A percentile compares a stretch with the other conserved stretches of the same genome.
These are phyloP conservation scores for Scaptomyza tumidula DNA, from an alignment of 2,888 invertebrate species.

Conservation along the genomic window DNA sequence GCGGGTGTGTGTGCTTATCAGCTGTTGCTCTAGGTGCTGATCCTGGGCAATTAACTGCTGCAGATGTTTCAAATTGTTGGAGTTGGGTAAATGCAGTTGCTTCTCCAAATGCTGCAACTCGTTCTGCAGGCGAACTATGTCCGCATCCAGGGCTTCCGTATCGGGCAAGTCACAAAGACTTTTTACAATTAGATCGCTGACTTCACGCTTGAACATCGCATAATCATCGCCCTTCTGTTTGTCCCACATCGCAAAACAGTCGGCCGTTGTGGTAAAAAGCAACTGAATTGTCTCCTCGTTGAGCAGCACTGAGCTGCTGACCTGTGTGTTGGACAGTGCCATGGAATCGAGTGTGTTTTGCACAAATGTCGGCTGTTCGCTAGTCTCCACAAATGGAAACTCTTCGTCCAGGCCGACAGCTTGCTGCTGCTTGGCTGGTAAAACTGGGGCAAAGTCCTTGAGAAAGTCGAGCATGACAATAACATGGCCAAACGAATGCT, in stretches of 20 bases:
- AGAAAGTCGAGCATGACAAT: slow-evolving; percentile 81
- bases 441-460: slow-evolving; percentile 74
- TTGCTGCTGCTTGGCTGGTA: slow-evolving; percentile 15
- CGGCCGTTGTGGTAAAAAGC: slow-evolving; percentile 65
- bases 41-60: slow-evolving; percentile 30
- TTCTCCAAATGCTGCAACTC: slow-evolving; percentile 50
- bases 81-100: slow-evolving; percentile 42
- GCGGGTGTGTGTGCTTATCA: slow-evolving; percentile 33
- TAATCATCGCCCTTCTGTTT: slow-evolving; percentile 75
- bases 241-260: slow-evolving; percentile 80
- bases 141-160: slow-evolving; percentile 54
- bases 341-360: slow-evolving; percentile 49
- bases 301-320: slow-evolving; percentile 33
- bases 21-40: slow-evolving; percentile 58
- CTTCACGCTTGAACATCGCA: slow-evolving; percentile 56
- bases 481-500: slow-evolving; percentile 82
- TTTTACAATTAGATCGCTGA: slow-evolving; percentile 68
- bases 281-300: slow-evolving; percentile 71
- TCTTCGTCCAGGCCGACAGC: slow-evolving; percentile 31
- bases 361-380: slow-evolving; percentile 53
- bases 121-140: slow-evolving; percentile 50
- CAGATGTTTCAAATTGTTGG: slow-evolving; percentile 51
- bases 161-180: slow-evolving; percentile 59
- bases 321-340: slow-evolving; percentile 45
- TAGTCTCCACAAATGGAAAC: slow-evolving; percentile 59